Evolutionary conservation across 2,888 invertebrate species (phyloP), one percentile per base, ranked within the genome.

Genomic region (Trissoscelio sp.): DNA sequence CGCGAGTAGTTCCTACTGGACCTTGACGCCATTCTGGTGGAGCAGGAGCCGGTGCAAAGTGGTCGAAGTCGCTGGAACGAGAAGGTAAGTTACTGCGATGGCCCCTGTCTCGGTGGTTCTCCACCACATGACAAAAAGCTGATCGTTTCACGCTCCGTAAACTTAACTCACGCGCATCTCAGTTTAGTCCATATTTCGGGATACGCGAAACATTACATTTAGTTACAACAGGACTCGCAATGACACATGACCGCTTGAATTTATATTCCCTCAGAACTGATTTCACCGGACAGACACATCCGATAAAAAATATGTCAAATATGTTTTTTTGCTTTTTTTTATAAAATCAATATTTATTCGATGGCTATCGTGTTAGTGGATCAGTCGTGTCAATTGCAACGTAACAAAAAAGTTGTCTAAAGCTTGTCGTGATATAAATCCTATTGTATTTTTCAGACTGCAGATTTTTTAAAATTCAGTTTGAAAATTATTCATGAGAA

Each of bases 21-120:
- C 96, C 69, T 93, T 97, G 88, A 96, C 96, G 91, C 96, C 96
- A 53, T 95, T 95, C 89, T 96, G 96, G 96, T 97, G 97, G 97
- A 95, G 96, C 85, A 93, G 95, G 69, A 95, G 95, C 87, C 93
- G 95, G 60, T 97, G 96, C 92, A 96, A 96, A 92, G 96, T 97
- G 85, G 95, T 96, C 74, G 96, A 97, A 92, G 95, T 96, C 70
- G 95, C 95, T 64, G 96, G 96, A 83, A 95, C 95, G 42, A 94
- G 95, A 90, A 94, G 95, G 94, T 94, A 92, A 89, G 57, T 70
- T 60, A 80, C 58, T 42, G 24, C 39, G 20, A 51, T 72, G 60
- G 16, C 39, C 22, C 6, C 14, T 14, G 60, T 42, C n/a, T 14
- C 7, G 22, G 31, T 58, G 20, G 34, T 39, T 51, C n/a, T 48